These are phyloP conservation scores for Aleiodes alternator DNA, from an alignment of 2,888 invertebrate species.

Conservation along the genomic window DNA sequence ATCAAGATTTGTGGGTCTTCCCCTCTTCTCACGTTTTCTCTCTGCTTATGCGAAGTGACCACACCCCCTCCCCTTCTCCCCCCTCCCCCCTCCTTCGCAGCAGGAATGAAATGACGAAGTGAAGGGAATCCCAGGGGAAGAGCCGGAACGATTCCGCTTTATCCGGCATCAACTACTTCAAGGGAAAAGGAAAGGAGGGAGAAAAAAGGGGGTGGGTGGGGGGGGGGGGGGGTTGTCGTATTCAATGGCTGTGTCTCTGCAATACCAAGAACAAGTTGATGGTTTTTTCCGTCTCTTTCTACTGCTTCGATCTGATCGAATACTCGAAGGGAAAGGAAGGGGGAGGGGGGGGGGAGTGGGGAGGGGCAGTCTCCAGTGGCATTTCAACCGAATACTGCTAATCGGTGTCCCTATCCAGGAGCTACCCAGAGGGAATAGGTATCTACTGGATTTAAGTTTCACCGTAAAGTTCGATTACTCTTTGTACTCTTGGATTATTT, in stretches of 20 bases:
- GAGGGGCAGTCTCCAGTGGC: slow-evolving; percentile 32
- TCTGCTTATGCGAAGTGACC: neutral
- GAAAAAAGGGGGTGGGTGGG: no score
- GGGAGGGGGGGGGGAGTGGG: no score
- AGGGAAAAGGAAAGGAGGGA: neutral
- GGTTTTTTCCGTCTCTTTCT: neutral
- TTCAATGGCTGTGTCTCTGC: slow-evolving; percentile 5
- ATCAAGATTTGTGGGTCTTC: slow-evolving; percentile 74
- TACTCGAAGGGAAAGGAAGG: neutral
- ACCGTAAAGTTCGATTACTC: slow-evolving; percentile 41
- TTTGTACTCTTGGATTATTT: slow-evolving; percentile 3
- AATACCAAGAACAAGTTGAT: slow-evolving; percentile 15
- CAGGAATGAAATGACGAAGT: neutral
- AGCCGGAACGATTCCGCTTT: slow-evolving; percentile 26
- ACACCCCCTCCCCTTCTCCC: neutral
- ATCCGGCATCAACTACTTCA: slow-evolving; percentile 3
- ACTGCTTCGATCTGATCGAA: slow-evolving; percentile 30
- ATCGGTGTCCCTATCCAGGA: slow-evolving; percentile 35
- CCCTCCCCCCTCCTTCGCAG: neutral
- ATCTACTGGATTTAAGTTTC: slow-evolving; percentile 23
- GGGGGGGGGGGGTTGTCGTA: neutral
- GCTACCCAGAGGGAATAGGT: slow-evolving; percentile 1
- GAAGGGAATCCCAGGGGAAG: slow-evolving; percentile 12
- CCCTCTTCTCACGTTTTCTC: slow-evolving; percentile 55
- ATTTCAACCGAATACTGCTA: slow-evolving; percentile 19